phyloP scores from a whole-genome alignment of 2,797 vertebrate species.

The Onychomys leucogaster region DNA sequence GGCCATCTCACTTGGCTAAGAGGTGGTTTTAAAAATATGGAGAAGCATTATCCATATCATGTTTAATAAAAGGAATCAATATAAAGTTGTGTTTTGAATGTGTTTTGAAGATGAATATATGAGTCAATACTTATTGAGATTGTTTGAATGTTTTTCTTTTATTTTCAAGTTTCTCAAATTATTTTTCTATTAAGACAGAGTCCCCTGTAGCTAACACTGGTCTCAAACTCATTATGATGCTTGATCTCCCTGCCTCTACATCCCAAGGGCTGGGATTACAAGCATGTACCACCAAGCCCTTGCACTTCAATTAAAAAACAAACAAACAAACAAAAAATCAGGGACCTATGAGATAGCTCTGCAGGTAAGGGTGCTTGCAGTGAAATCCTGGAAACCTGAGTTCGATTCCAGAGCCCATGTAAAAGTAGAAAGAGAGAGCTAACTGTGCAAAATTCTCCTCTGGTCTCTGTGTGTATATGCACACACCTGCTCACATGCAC shows the following conservation, averaged over 20 bases:
- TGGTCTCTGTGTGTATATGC: not conserved
- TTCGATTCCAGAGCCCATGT: not conserved
- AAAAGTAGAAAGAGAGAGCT: not conserved
- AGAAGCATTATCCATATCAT: not conserved
- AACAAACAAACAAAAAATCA: not conserved
- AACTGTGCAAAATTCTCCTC: no score
- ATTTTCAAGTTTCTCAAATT: not conserved
- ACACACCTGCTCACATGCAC: not conserved
- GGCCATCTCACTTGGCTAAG: no score
- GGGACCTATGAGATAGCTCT: not conserved
- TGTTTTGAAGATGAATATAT: not conserved
- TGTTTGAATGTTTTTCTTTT: not conserved
- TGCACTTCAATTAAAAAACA: not conserved
- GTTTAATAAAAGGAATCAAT: slow-evolving; percentile 14
- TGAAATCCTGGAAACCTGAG: not conserved
- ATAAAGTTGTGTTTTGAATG: not conserved
- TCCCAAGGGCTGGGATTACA: not conserved
- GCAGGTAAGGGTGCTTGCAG: not conserved
- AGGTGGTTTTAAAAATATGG: not conserved
- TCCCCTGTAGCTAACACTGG: not conserved
- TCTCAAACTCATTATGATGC: not conserved
- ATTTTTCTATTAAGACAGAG: not conserved
- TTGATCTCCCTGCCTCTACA: not conserved
- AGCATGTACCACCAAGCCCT: not conserved
- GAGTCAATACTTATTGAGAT: not conserved